Conservation (phyloP, 2,113 vertebrate genomes). For the Camelus dromedarius region DNA sequence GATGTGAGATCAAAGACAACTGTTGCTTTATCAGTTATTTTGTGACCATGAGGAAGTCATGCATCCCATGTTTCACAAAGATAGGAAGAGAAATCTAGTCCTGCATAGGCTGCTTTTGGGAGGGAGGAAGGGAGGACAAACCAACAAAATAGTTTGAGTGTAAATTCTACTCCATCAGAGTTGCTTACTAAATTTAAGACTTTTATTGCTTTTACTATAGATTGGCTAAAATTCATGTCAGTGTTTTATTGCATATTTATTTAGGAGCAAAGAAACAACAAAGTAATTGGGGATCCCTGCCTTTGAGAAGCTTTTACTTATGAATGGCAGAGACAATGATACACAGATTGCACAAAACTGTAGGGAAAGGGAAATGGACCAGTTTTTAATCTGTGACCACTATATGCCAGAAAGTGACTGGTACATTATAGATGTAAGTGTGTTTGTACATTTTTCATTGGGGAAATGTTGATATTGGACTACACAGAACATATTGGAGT, state of each 20-base stretch:
- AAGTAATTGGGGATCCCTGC: background rate
- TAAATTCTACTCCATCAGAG: background rate
- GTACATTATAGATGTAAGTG: background rate
- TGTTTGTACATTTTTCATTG: constrained; percentile 37
- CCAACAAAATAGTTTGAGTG: background rate
- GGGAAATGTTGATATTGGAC: constrained; percentile 11
- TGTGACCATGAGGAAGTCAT: constrained; percentile 49
- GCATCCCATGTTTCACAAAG: constrained; percentile 14
- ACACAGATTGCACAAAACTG: constrained; percentile 33
- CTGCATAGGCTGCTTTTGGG: background rate
- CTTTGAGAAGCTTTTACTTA: constrained; percentile 47
- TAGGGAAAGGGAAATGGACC: background rate
- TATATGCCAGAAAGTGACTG: background rate
- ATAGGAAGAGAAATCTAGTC: background rate
- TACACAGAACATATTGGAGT: constrained; percentile 3
- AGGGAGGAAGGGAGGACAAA: background rate
- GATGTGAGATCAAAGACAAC: background rate
- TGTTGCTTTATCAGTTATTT: constrained; percentile 1
- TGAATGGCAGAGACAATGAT: background rate
- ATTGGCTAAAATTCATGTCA: constrained; percentile 37
- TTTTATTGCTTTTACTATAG: constrained; percentile 35
- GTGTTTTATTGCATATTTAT: constrained; percentile 36
- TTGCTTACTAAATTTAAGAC: constrained; percentile 2
- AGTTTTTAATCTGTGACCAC: background rate
- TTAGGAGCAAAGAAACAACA: background rate